Base-by-base conservation (phyloP, 2,888 invertebrate genomes). In the Xanthia icteritia region DNA sequence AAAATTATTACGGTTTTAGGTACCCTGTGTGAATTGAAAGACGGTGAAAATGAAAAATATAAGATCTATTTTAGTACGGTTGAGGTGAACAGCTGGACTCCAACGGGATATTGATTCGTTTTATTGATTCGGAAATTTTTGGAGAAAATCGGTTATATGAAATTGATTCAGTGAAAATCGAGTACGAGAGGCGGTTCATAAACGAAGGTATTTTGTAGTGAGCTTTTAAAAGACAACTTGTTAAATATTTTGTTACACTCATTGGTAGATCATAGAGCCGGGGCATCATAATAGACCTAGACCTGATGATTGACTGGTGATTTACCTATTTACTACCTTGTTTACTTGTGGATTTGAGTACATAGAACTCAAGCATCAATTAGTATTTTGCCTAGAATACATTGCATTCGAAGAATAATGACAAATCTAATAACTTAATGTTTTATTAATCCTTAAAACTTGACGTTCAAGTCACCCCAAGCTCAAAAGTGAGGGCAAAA, bases 1-100 rank as follows among this genome's bases (percentile, higher is more conserved):
- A 90, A 91, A 93, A 92, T 93, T 91, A 94, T 93, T 94, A 91
- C 91, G 91, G 79, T 78, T 76, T 77, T 68, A 79, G 85, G 81
- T 73, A 76, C 60, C 65, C 73, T 64, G 64, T 61, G 61, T 71
- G 75, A 76, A 85, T 77, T 68, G 72, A 72, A 75, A 64, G 73
- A 73, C 58, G 51, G 67, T 82, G 77, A 66, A 81, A 82, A 84
- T 86, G 81, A 86, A 85, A 85, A 85, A 82, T 82, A 63, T 76
- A 76, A 83, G 72, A 69, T 83, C 76, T 76, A 27, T 80, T 87
- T 86, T 81, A 88, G 64, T 82, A 85, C 79, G 81, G 81, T 82
- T 61, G 48, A 60, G 56, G 74, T 51, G 68, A 86, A 79, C 86
- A 86, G 78, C 77, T 87, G 84, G 73, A 79, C 31, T 76, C 27